Percentiles rank a stretch among this genome's conserved stretches.
Evolutionary conservation across 2,888 invertebrate genomes (phyloP).

Genomic region (Athalia rosae): DNA sequence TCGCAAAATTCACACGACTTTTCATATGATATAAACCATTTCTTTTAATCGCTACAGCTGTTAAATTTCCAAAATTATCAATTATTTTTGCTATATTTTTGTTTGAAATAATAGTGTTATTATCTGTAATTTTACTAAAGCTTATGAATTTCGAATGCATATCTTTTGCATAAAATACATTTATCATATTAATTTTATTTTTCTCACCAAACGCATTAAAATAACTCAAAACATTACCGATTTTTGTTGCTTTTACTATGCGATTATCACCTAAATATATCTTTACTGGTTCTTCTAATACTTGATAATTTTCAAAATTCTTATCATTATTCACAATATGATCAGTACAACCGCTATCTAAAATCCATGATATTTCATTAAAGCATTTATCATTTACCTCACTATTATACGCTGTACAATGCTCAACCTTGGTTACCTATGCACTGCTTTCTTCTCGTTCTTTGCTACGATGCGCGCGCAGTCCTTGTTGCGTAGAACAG

Average conservation of each 20-base stretch:
- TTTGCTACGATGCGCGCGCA: too few relatives aligned
- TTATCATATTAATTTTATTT: slow-evolving; percentile 36
- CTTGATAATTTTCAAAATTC: background rate
- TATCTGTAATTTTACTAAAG: slow-evolving; percentile 42
- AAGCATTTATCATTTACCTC: too few relatives aligned
- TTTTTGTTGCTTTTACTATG: slow-evolving; percentile 43
- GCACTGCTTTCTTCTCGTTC: slow-evolving; percentile 27
- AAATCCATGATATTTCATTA: slow-evolving; percentile 36
- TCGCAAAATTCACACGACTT: background rate
- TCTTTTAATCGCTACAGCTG: slow-evolving; percentile 37
- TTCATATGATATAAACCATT: slow-evolving; percentile 40
- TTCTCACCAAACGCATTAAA: slow-evolving; percentile 34
- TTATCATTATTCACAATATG: slow-evolving; percentile 38
- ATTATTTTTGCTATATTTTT: slow-evolving; percentile 27
- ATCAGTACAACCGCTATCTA: slow-evolving; percentile 45
- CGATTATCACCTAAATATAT: slow-evolving; percentile 39
- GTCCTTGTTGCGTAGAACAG: slow-evolving; percentile 30
- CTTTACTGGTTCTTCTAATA: background rate
- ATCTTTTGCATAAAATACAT: slow-evolving; percentile 45
- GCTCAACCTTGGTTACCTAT: slow-evolving; percentile 18
- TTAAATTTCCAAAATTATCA: slow-evolving; percentile 20
- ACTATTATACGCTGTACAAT: too few relatives aligned
- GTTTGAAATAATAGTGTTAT: slow-evolving; percentile 35
- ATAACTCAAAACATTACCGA: slow-evolving; percentile 44
- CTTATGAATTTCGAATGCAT: slow-evolving; percentile 46